phyloP scores from a whole-genome alignment of 2,797 vertebrate genomes.

The Mallotus villosus region DNA sequence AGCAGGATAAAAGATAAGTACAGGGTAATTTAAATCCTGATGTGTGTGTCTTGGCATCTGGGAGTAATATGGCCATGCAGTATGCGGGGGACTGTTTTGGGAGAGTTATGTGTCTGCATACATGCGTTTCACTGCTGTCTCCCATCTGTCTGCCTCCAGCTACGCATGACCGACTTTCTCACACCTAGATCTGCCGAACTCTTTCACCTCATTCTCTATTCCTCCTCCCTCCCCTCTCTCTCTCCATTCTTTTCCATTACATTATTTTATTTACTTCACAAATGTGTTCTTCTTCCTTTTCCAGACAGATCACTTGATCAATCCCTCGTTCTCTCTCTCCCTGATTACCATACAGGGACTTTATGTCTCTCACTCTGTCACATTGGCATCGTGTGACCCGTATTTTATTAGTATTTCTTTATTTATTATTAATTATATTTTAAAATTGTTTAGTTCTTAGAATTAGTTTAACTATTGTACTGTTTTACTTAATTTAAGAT shows the following conservation, averaged over 20 bases:
- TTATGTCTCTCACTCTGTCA: background rate
- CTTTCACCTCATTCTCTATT: background rate
- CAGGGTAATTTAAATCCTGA: no score
- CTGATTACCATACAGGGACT: background rate
- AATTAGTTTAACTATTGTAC: no score
- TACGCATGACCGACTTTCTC: background rate
- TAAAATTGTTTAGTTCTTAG: no score
- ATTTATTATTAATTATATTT: no score
- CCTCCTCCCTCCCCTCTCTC: background rate
- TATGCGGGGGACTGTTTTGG: background rate
- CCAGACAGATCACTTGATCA: background rate
- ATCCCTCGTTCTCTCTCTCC: background rate
- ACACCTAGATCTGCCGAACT: background rate
- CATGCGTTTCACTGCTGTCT: conserved; percentile 27
- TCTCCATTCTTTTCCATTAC: background rate
- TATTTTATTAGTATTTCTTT: no score
- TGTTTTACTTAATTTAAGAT: no score
- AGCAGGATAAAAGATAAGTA: no score
- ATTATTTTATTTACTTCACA: background rate
- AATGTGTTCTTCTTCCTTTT: background rate
- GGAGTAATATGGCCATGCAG: background rate
- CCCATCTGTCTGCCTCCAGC: conserved; percentile 42
- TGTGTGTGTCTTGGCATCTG: no score
- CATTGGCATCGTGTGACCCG: background rate
- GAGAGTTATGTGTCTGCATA: background rate